Conservation (phyloP, 1,140 invertebrate species). For the Acyrthosiphon pisum region DNA sequence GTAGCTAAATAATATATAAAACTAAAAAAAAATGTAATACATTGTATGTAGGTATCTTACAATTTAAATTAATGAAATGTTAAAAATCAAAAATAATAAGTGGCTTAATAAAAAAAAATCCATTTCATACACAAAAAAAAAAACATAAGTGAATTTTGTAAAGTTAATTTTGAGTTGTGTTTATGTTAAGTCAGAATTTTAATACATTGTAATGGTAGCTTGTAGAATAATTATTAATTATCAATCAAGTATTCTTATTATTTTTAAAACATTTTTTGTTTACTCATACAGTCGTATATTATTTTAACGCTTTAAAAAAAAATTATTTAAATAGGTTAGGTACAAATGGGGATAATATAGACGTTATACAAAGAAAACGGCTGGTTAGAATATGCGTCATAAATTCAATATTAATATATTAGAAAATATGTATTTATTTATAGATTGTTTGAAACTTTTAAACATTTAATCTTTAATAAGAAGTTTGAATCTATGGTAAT, state of each 20-base stretch:
- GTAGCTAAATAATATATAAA: neutral
- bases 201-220: neutral
- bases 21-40: neutral
- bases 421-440: neutral
- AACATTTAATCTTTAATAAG: conserved; percentile 18
- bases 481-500: neutral
- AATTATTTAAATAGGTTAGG: neutral
- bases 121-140: too few species aligned
- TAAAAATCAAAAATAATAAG: too few species aligned
- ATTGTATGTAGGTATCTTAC: neutral
- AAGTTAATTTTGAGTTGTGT: too few species aligned
- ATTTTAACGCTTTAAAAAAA: too few species aligned
- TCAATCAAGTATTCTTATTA: neutral
- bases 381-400: neutral
- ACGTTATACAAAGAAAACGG: neutral
- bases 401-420: neutral
- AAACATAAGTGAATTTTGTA: too few species aligned
- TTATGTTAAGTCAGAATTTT: too few species aligned
- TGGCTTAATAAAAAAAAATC: too few species aligned
- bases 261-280: neutral
- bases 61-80: too few species aligned
- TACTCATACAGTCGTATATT: too few species aligned
- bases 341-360: neutral
- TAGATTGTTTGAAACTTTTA: neutral
- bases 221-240: neutral